Conservation (phyloP, 2,888 invertebrate genomes). For the Amphipoea lucens region DNA sequence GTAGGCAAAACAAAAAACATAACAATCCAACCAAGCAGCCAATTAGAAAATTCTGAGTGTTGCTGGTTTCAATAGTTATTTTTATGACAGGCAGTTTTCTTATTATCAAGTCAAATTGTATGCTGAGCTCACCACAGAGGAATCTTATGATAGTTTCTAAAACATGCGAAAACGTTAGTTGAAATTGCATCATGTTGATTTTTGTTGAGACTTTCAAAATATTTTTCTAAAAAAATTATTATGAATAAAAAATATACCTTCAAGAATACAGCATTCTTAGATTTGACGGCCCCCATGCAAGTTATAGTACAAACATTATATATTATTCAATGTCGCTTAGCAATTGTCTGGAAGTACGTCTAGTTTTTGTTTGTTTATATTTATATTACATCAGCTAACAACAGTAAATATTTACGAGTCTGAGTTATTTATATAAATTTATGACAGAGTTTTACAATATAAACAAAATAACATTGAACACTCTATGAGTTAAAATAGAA, state of each 20-base stretch:
- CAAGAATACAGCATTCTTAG: constrained; percentile 82
- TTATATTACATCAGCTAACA: constrained; percentile 51
- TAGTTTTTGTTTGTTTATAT: constrained; percentile 57
- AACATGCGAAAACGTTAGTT: too few species aligned
- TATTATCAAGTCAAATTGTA: not conserved
- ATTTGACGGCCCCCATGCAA: constrained; percentile 89
- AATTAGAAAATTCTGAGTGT: not conserved
- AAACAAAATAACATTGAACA: constrained; percentile 74
- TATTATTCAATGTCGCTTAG: constrained; percentile 48
- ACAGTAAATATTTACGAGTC: constrained; percentile 68
- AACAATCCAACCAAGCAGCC: not conserved
- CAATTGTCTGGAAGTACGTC: constrained; percentile 33
- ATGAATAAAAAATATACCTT: constrained; percentile 77
- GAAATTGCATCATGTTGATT: not conserved
- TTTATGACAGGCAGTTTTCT: not conserved
- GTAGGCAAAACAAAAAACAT: not conserved
- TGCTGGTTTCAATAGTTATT: not conserved
- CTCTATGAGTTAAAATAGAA: constrained; percentile 77
- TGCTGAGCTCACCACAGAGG: not conserved
- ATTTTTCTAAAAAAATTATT: constrained; percentile 4
- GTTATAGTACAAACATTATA: constrained; percentile 74
- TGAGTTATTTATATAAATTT: constrained; percentile 49
- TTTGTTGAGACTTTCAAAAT: not conserved
- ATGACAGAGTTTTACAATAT: constrained; percentile 70
- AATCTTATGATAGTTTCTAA: not conserved